Evolutionary conservation across 2,113 vertebrate species (phyloP), one percentile per base, ranked within the genome.

Genomic region (Irena cyanogastra): DNA sequence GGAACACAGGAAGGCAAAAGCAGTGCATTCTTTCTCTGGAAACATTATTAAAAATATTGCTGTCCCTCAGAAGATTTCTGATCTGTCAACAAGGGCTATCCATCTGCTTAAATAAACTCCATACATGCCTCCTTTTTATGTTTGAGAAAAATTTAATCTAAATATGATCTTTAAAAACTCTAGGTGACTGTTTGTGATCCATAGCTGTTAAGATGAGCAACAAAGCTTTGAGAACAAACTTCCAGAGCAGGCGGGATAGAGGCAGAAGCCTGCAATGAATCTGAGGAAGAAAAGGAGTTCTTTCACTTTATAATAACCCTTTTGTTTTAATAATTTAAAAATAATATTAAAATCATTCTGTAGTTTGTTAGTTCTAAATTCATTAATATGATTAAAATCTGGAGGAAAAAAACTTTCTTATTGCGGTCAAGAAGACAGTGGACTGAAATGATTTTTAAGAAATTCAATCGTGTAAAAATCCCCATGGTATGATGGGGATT

Each of bases 351-450:
- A 21, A 66, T 0, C 2, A 59, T 75, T 69, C 9, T 9, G 20
- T 64, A 39, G 6, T 54, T 95, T 60, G 1, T 10, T 76, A 61
- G 11, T 81, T 85, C 13, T 33, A 63, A 75, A 17, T 65, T 75
- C 2, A 47, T 35, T 59, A 75, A 30, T 83, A 66, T 49, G 19
- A 80, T 24, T 82, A 16, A 80, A 71, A 52, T n/a, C 10, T 35
- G 6, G 10, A 6, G 2, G 4, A 1, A 39, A 57, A 61, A 1
- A 61, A 1, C 0, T 7, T 45, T 70, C 10, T 50, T 31, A 5
- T 61, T 57, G 27, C 19, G 7, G 3, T 81, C 17, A 60, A 60
- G 10, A 65, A 84, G 16, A 37, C 31, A 52, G 33, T 31, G 16
- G 16, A 47, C 16, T 76, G 31, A 71, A 88, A 83, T 35, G 0